Evolutionary conservation across 2,888 invertebrate genomes (phyloP).

Genomic region (Apotomis betuletana): DNA sequence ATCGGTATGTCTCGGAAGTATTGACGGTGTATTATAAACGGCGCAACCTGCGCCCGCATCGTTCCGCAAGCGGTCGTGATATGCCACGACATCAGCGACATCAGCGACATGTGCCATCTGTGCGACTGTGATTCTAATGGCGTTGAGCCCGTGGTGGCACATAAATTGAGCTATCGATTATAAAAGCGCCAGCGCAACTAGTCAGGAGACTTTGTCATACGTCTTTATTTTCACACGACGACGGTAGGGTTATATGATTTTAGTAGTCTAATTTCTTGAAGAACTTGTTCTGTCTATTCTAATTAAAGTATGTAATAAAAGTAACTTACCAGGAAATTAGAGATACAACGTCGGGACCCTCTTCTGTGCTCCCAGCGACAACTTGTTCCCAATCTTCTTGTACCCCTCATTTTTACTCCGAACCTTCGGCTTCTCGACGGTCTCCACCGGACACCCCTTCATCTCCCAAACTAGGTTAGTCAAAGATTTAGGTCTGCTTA

Average conservation of each 20-base stretch:
- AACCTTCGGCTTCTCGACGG: slow-evolving; percentile 77
- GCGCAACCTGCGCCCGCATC: slow-evolving; percentile 12
- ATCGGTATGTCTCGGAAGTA: neutral
- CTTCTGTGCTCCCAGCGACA: slow-evolving; percentile 81
- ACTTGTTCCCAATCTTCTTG: slow-evolving; percentile 80
- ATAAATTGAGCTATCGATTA: slow-evolving; percentile 28
- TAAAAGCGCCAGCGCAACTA: neutral
- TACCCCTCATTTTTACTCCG: slow-evolving; percentile 80
- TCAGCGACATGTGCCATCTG: slow-evolving; percentile 23
- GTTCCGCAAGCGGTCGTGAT: slow-evolving; percentile 31
- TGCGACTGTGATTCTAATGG: slow-evolving; percentile 22
- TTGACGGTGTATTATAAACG: slow-evolving; percentile 15
- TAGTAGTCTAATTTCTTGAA: too few species aligned
- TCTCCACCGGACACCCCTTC: slow-evolving; percentile 76
- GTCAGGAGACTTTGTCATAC: too few species aligned
- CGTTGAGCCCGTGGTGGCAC: slow-evolving; percentile 10
- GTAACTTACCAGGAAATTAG: slow-evolving; percentile 70
- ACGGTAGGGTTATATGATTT: too few species aligned
- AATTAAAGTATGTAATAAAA: neutral
- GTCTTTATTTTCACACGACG: too few species aligned
- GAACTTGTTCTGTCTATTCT: too few species aligned
- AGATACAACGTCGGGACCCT: slow-evolving; percentile 84
- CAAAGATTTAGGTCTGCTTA: slow-evolving; percentile 92
- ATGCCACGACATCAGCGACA: slow-evolving; percentile 12
- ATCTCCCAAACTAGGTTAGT: slow-evolving; percentile 94